Conservation (phyloP, 1,140 invertebrate species). For the Trachymyrmex septentrionalis region DNA sequence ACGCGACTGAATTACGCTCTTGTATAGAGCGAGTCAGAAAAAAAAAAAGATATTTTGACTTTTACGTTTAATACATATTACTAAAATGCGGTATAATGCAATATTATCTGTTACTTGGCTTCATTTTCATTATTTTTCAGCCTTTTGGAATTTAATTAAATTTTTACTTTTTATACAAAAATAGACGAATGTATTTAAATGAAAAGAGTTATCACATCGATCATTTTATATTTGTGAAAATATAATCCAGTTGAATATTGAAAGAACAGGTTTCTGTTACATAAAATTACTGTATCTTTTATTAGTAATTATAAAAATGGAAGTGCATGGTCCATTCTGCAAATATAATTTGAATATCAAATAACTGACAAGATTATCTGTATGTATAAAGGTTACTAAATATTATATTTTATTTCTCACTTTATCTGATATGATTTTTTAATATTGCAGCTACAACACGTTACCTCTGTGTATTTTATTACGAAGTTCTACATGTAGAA, state of each 20-base stretch:
- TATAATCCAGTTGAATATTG: not conserved
- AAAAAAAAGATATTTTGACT: not conserved
- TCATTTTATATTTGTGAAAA: not conserved
- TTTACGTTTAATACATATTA: not conserved
- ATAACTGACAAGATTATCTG: not conserved
- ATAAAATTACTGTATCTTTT: not conserved
- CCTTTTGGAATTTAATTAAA: not conserved
- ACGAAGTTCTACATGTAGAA: not conserved
- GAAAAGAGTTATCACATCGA: not conserved
- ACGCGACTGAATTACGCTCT: not conserved
- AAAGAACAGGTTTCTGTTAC: not conserved
- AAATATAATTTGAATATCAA: not conserved
- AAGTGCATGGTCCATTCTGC: not conserved
- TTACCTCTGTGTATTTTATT: not conserved
- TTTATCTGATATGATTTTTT: slow-evolving; percentile 8
- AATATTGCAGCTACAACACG: not conserved
- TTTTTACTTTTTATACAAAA: not conserved
- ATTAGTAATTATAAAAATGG: slow-evolving; percentile 12
- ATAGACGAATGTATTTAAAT: not conserved
- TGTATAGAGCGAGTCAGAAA: not conserved
- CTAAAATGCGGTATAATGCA: not conserved
- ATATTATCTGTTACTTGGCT: not conserved
- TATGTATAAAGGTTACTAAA: not conserved
- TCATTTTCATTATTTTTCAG: not conserved
- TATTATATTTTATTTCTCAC: not conserved